Percentiles rank a stretch among this genome's conserved stretches.
phyloP scores from a whole-genome alignment of 2,113 vertebrate genomes.

The Nesogale talazaci region DNA sequence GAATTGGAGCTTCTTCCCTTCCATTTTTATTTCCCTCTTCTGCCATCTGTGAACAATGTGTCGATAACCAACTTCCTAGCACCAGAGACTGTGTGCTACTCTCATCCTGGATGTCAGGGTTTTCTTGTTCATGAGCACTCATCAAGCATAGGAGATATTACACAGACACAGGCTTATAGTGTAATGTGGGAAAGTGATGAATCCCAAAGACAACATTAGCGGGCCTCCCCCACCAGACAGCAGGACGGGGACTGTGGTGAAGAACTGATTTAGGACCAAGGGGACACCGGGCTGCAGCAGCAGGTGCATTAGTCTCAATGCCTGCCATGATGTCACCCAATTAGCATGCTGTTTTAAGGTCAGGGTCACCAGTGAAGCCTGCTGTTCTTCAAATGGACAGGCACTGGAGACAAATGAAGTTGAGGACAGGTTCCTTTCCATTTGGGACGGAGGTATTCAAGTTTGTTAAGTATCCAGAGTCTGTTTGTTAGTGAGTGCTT shows the following conservation, averaged over 20 bases:
- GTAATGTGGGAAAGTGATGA: background rate
- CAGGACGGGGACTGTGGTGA: background rate
- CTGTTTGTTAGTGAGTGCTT: slow-evolving; percentile 21
- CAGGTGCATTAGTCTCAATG: background rate
- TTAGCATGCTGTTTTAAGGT: background rate
- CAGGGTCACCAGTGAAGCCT: background rate
- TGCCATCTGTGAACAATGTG: background rate
- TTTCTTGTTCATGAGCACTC: background rate
- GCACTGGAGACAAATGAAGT: slow-evolving; percentile 4
- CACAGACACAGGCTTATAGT: background rate
- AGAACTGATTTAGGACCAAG: background rate
- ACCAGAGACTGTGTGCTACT: background rate
- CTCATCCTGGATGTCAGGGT: background rate
- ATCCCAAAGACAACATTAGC: background rate
- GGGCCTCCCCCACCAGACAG: background rate
- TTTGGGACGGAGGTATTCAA: background rate
- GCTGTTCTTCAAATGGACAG: background rate
- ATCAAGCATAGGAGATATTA: background rate
- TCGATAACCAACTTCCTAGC: background rate
- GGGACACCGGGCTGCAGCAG: background rate
- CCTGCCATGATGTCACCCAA: background rate
- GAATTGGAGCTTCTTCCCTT: slow-evolving; percentile 1
- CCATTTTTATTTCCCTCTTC: slow-evolving; percentile 26
- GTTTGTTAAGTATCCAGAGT: slow-evolving; percentile 26
- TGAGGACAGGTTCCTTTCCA: slow-evolving; percentile 29